These are phyloP conservation scores for Myotis yumanensis DNA, from an alignment of 2,113 vertebrate species.

Conservation along the genomic window DNA sequence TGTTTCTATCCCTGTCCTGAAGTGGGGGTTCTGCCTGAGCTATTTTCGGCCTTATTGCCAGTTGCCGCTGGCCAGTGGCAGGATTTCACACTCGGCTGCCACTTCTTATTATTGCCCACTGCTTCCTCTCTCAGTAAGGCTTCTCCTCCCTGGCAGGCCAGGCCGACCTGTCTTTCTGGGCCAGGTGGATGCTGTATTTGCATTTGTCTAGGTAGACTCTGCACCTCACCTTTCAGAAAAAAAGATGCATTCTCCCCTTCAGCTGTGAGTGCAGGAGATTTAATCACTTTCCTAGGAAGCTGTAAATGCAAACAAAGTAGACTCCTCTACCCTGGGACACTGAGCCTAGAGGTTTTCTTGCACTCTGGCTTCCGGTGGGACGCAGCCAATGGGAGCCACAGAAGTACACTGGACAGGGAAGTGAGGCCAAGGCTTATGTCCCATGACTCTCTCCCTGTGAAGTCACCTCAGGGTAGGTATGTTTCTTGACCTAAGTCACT, in stretches of 20 bases:
- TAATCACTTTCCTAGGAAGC: background rate
- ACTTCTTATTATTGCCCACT: constrained; percentile 49
- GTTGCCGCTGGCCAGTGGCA: constrained; percentile 53
- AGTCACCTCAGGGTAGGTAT: background rate
- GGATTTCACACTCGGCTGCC: constrained; percentile 63
- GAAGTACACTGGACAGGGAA: background rate
- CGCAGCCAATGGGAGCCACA: background rate
- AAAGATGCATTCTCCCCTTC: background rate
- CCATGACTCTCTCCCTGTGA: background rate
- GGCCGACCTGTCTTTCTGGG: background rate
- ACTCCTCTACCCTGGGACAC: background rate
- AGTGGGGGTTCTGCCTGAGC: constrained; percentile 42
- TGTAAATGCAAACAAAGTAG: background rate
- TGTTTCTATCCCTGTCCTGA: constrained; percentile 1
- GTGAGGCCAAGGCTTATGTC: background rate
- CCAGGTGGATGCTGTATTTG: background rate
- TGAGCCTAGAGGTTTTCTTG: background rate
- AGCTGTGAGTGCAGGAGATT: background rate
- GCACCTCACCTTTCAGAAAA: background rate
- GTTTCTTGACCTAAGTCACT: background rate
- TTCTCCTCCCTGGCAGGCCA: background rate
- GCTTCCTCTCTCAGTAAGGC: background rate
- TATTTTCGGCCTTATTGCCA: constrained; percentile 70
- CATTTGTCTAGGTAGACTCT: background rate
- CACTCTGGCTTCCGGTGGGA: background rate